These are phyloP conservation scores for Labeo calbasu DNA, from an alignment of 2,797 vertebrate species.

Conservation along the genomic window DNA sequence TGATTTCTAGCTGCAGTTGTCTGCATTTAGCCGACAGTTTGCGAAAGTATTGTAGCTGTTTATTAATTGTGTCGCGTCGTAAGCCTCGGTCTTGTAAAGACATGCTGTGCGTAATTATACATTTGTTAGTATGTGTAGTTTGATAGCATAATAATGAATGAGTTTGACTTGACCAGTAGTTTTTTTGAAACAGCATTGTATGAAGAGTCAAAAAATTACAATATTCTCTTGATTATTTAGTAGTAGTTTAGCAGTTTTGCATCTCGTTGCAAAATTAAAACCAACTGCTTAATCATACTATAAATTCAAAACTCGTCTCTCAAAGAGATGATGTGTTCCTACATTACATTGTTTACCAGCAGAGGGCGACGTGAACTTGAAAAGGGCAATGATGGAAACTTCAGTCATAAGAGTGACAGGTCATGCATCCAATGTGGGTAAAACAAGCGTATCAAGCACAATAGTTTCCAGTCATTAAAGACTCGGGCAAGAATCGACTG, in stretches of 20 bases:
- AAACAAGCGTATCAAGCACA: not conserved
- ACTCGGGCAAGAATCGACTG: not conserved
- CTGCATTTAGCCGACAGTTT: too few relatives aligned
- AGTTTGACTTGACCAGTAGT: not conserved
- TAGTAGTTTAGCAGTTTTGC: too few relatives aligned
- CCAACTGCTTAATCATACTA: not conserved
- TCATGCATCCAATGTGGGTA: not conserved
- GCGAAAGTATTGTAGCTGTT: not conserved
- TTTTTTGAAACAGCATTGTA: not conserved
- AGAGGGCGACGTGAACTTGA: constrained; percentile 29
- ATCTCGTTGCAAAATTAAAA: not conserved
- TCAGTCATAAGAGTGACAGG: not conserved
- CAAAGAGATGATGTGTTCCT: not conserved
- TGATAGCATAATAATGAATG: not conserved
- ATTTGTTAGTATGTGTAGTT: not conserved
- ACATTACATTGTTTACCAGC: constrained; percentile 10
- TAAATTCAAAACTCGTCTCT: not conserved
- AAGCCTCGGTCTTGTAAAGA: not conserved
- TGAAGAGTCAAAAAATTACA: not conserved
- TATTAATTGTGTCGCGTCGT: not conserved
- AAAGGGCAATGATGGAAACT: not conserved
- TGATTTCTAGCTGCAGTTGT: too few relatives aligned
- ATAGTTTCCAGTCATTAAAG: not conserved
- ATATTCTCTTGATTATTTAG: not conserved
- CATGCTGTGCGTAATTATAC: too few relatives aligned